phyloP scores from a whole-genome alignment of 2,797 vertebrate genomes.

The Coluber constrictor region DNA sequence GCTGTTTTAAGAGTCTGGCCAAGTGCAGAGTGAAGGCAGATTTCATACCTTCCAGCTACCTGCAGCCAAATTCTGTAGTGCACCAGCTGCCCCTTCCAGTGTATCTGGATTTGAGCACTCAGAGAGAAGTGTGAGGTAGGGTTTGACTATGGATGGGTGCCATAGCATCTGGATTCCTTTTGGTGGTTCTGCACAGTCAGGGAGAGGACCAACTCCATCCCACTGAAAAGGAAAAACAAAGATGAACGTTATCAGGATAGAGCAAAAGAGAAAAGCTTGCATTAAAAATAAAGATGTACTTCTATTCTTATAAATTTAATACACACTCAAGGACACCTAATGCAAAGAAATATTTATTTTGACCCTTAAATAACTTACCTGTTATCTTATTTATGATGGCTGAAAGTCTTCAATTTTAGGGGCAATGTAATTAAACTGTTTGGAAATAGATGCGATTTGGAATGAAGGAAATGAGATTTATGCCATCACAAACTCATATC shows the following conservation, averaged over 20 bases:
- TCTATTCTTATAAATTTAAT: slow-evolving; percentile 1
- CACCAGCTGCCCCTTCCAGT: slow-evolving; percentile 94
- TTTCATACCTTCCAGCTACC: slow-evolving; percentile 96
- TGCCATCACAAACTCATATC: background rate
- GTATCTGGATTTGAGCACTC: slow-evolving; percentile 99
- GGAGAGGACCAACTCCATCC: slow-evolving; percentile 96
- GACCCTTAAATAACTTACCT: background rate
- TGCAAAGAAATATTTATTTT: background rate
- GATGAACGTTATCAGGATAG: slow-evolving; percentile 44
- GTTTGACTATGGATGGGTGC: slow-evolving; percentile 99
- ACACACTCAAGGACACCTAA: background rate
- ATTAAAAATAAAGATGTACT: background rate
- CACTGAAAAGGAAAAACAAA: slow-evolving; percentile 78
- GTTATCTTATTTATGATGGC: background rate
- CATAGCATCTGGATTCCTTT: slow-evolving; percentile 99
- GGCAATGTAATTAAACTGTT: background rate
- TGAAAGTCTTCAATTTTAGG: slow-evolving; percentile 1
- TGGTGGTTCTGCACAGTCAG: slow-evolving; percentile 91
- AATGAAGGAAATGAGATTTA: slow-evolving; percentile 1
- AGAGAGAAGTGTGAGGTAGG: slow-evolving; percentile 99
- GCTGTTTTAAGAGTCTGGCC: background rate
- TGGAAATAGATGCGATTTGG: slow-evolving; percentile 23
- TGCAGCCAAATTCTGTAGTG: slow-evolving; percentile 96
- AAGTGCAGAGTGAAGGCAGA: slow-evolving; percentile 4
- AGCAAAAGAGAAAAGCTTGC: background rate